Conservation (phyloP, 2,113 vertebrate genomes). For the Otolemur garnettii region DNA sequence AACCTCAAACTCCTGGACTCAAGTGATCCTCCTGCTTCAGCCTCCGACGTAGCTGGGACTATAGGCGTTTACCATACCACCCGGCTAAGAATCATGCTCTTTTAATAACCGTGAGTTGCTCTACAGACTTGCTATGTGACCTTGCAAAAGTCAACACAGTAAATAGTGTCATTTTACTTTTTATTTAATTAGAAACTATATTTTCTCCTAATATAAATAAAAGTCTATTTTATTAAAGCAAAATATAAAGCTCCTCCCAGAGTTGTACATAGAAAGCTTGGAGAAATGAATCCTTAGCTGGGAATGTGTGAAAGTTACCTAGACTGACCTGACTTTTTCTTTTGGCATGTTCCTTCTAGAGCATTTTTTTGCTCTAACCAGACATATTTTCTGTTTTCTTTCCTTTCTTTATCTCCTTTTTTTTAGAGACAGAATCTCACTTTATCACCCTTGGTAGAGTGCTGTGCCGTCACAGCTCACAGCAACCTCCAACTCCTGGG, state of each 20-base stretch:
- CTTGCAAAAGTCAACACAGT: background rate
- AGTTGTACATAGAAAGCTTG: background rate
- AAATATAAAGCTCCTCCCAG: constrained; percentile 1
- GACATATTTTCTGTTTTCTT: background rate
- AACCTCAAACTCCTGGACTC: no score
- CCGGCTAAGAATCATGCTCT: no score
- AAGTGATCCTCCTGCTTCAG: no score
- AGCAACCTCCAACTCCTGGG: no score
- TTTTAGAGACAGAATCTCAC: no score
- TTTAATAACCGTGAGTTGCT: background rate
- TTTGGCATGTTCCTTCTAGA: background rate
- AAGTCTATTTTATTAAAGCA: background rate
- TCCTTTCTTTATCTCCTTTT: no score
- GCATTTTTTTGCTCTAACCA: background rate
- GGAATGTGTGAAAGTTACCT: background rate
- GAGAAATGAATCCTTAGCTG: background rate
- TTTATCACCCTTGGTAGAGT: no score
- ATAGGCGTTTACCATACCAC: no score
- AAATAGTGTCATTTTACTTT: background rate
- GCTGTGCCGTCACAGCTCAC: no score
- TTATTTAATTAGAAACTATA: constrained; percentile 43
- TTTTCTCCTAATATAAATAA: constrained; percentile 34
- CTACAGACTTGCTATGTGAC: background rate
- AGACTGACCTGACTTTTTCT: background rate
- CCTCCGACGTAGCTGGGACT: no score